Percentiles rank a stretch among this genome's conserved stretches.
These are phyloP conservation scores for Artibeus lituratus DNA, from an alignment of 2,797 vertebrate genomes.

Conservation along the genomic window DNA sequence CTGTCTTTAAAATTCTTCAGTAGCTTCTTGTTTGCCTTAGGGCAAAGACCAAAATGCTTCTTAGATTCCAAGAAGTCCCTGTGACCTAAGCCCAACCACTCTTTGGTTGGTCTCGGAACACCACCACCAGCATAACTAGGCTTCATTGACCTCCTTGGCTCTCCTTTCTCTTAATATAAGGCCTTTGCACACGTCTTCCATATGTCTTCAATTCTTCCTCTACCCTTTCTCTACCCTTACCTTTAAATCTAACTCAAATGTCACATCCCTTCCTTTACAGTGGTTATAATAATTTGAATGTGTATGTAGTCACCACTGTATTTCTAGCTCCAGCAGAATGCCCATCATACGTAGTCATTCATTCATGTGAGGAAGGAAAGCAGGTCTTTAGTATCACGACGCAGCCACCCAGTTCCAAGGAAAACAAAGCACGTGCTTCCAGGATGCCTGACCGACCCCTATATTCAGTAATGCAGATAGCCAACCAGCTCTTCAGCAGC, in stretches of 20 bases:
- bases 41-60: not conserved
- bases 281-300: not conserved
- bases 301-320: not conserved
- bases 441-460: not conserved
- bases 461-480: not conserved
- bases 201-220: not conserved
- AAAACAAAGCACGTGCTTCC: not conserved
- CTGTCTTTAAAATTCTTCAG: not conserved
- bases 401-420: not conserved
- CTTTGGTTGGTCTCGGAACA: not conserved
- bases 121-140: not conserved
- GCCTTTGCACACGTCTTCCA: not conserved
- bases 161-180: not conserved
- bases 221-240: not conserved
- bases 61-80: not conserved
- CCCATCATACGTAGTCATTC: not conserved
- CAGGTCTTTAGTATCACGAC: not conserved
- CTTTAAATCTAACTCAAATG: slow-evolving; percentile 12
- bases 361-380: not conserved
- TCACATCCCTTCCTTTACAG: not conserved
- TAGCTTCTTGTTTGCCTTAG: not conserved
- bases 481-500: not conserved
- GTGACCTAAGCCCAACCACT: not conserved
- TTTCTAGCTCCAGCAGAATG: not conserved
- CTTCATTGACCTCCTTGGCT: not conserved